Evolutionary conservation across 2,888 invertebrate genomes (phyloP).

Genomic region (Eristalis arbustorum): DNA sequence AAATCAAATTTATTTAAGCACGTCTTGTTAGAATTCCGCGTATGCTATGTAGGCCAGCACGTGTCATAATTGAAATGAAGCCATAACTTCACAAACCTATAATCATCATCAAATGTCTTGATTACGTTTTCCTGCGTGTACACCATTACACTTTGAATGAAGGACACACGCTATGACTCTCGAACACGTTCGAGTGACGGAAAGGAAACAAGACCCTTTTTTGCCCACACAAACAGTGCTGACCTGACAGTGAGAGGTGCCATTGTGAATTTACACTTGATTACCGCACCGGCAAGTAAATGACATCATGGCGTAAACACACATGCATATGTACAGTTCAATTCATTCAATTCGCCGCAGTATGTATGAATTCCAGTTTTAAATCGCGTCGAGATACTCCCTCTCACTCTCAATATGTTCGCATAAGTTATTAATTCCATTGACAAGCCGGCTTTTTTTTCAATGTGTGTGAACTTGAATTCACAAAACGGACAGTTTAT

Average conservation of each 20-base stretch:
- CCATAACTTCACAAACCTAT: slow-evolving; percentile 26
- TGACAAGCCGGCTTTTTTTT: not conserved
- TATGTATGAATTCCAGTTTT: not conserved
- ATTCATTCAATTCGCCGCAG: not conserved
- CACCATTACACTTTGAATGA: slow-evolving; percentile 17
- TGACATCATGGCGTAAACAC: not conserved
- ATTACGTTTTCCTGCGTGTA: not conserved
- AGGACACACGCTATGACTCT: not conserved
- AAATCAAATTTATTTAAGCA: slow-evolving; percentile 33
- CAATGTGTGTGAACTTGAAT: not conserved
- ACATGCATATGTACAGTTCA: no score
- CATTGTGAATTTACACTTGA: not conserved
- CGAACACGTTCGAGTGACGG: slow-evolving; percentile 12
- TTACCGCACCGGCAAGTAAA: not conserved
- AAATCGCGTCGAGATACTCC: not conserved
- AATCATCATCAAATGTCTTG: slow-evolving; percentile 16
- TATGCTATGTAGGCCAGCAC: slow-evolving; percentile 34
- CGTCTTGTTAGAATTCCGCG: slow-evolving; percentile 31
- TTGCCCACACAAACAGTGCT: not conserved
- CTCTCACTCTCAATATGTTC: not conserved
- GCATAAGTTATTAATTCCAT: slow-evolving; percentile 18
- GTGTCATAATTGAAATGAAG: slow-evolving; percentile 51
- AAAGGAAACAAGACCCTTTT: not conserved
- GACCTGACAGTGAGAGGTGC: not conserved
- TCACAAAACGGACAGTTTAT: not conserved